phyloP scores from a whole-genome alignment of 2,113 vertebrate genomes.

The Peromyscus leucopus region DNA sequence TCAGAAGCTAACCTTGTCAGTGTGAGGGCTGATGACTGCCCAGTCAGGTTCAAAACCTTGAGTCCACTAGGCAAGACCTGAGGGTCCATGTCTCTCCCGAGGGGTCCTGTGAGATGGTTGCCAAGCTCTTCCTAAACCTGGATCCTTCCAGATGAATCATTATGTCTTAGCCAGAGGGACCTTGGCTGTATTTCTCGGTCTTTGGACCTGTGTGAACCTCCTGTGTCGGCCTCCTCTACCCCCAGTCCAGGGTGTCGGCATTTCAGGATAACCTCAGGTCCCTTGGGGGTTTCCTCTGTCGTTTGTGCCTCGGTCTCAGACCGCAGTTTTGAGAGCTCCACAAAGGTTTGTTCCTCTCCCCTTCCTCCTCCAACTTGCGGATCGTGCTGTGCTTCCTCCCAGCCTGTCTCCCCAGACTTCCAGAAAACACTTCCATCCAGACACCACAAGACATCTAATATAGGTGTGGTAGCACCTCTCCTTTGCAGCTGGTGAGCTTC shows the following conservation, averaged over 20 bases:
- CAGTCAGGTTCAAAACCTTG: not conserved
- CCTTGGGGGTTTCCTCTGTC: not conserved
- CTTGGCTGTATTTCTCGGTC: not conserved
- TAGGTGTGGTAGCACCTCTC: not conserved
- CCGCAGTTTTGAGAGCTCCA: not conserved
- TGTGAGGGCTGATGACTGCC: not conserved
- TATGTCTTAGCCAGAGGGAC: not conserved
- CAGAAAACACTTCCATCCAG: not conserved
- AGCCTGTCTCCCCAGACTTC: not conserved
- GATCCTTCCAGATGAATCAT: not conserved
- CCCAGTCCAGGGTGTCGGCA: fast-evolving
- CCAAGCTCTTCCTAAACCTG: not conserved
- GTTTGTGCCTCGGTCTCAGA: not conserved
- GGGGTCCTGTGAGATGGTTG: not conserved
- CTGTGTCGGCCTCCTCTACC: not conserved
- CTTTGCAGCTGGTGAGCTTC: not conserved
- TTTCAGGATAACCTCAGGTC: not conserved
- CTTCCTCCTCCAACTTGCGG: not conserved
- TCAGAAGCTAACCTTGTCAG: not conserved
- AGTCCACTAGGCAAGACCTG: not conserved
- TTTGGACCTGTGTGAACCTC: not conserved
- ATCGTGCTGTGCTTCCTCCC: not conserved
- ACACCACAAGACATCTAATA: not conserved
- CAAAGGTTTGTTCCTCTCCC: not conserved
- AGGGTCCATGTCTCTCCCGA: not conserved